Evolutionary conservation across 2,888 invertebrate species (phyloP).

Genomic region (Epinotia bilunana): DNA sequence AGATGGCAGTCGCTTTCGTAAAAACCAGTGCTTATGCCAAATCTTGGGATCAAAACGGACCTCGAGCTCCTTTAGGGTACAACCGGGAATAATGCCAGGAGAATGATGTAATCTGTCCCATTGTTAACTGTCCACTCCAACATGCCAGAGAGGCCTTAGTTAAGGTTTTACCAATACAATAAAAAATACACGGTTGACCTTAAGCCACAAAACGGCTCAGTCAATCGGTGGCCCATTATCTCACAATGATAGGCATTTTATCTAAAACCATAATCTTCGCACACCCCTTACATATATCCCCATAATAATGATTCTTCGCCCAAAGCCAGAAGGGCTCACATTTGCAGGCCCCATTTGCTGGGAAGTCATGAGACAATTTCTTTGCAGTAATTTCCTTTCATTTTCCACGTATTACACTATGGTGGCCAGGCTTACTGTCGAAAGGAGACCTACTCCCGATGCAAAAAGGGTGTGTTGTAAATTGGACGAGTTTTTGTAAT

Average conservation of each 20-base stretch:
- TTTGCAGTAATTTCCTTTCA: conserved; percentile 41
- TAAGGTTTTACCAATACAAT: too few relatives aligned
- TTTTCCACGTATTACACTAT: conserved; percentile 34
- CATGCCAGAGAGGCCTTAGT: too few relatives aligned
- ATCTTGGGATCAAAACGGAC: too few relatives aligned
- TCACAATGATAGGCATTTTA: conserved; percentile 3
- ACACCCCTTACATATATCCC: conserved; percentile 25
- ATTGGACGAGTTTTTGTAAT: not conserved
- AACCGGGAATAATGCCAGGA: too few relatives aligned
- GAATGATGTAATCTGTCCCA: too few relatives aligned
- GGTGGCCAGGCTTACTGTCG: conserved; percentile 15
- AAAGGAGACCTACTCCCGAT: not conserved
- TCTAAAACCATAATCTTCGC: conserved; percentile 11
- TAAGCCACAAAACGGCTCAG: not conserved
- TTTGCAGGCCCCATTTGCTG: conserved; percentile 22
- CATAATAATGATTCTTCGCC: conserved; percentile 34
- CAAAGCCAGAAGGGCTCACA: conserved; percentile 13
- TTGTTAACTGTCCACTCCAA: too few relatives aligned
- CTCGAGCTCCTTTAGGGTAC: too few relatives aligned
- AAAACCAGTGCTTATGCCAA: too few relatives aligned
- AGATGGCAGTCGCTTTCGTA: too few relatives aligned
- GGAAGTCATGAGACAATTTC: conserved; percentile 37
- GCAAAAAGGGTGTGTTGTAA: not conserved
- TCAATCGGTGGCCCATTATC: not conserved
- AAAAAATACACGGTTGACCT: not conserved